Evolutionary conservation across 2,888 invertebrate species (phyloP).

Genomic region (Heliothis peltigera): DNA sequence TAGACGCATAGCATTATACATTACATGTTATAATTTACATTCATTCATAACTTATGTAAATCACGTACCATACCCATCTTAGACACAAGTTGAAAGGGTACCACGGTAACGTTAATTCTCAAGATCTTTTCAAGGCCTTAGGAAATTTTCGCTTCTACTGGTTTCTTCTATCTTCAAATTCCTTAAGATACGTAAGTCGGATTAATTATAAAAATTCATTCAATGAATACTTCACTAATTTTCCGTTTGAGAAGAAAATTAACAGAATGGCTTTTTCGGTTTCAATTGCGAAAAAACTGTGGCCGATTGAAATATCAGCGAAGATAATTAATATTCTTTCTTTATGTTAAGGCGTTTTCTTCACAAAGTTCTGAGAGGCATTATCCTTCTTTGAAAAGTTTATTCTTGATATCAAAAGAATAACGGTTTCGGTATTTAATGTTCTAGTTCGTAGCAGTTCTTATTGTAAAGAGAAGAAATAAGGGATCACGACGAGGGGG

Average conservation of each 20-base stretch:
- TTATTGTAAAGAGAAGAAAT: background rate
- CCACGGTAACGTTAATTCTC: slow-evolving; percentile 34
- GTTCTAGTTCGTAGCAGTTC: background rate
- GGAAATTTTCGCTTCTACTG: slow-evolving; percentile 8
- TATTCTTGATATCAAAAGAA: slow-evolving; percentile 2
- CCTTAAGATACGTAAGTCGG: slow-evolving; percentile 29
- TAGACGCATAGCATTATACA: background rate
- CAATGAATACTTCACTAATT: slow-evolving; percentile 13
- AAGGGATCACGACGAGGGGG: too few species aligned
- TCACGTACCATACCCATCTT: slow-evolving; percentile 3
- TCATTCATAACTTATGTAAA: slow-evolving; percentile 3
- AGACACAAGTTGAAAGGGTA: slow-evolving; percentile 17
- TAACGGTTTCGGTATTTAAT: background rate
- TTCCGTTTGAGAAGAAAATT: slow-evolving; percentile 39
- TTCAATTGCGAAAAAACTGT: slow-evolving; percentile 16
- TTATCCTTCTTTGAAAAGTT: slow-evolving; percentile 8
- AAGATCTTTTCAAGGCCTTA: slow-evolving; percentile 35
- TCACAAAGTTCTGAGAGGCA: slow-evolving; percentile 15
- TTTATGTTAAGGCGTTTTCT: slow-evolving; percentile 33
- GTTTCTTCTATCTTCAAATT: background rate
- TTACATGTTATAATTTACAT: background rate
- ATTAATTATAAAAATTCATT: slow-evolving; percentile 38
- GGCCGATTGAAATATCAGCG: slow-evolving; percentile 34
- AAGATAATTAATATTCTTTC: slow-evolving; percentile 48
- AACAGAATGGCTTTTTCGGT: slow-evolving; percentile 7